These are phyloP conservation scores for Labia minor DNA, from an alignment of 2,888 invertebrate species.

Conservation along the genomic window DNA sequence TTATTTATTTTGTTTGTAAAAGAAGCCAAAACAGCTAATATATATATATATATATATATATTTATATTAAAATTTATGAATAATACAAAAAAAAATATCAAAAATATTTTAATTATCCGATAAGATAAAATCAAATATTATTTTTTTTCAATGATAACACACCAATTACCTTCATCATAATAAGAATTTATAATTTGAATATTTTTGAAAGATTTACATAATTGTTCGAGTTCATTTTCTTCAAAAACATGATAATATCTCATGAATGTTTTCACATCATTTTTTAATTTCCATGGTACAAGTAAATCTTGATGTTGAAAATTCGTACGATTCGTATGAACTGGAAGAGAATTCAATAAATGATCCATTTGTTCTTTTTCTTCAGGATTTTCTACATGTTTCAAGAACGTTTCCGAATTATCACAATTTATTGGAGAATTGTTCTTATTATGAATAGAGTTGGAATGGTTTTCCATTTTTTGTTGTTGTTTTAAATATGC, in stretches of 20 bases:
- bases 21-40: too few relatives aligned
- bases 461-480: constrained; percentile 36
- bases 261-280: constrained; percentile 44
- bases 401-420: not conserved
- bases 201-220: constrained; percentile 46
- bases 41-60: too few relatives aligned
- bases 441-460: not conserved
- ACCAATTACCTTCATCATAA: constrained; percentile 97
- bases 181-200: constrained; percentile 56
- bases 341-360: constrained; percentile 43
- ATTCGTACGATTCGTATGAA: constrained; percentile 83
- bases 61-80: too few relatives aligned
- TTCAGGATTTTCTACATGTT: not conserved
- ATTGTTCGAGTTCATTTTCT: constrained; percentile 60
- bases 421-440: not conserved
- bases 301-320: constrained; percentile 84
- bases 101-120: too few relatives aligned
- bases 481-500: constrained; percentile 57
- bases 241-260: constrained; percentile 92
- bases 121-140: too few relatives aligned
- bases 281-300: constrained; percentile 85
- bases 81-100: too few relatives aligned
- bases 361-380: not conserved
- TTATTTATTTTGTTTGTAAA: too few relatives aligned
- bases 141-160: constrained; percentile 62